phyloP scores from a whole-genome alignment of 2,113 vertebrate genomes.

The Falco punctatus region DNA sequence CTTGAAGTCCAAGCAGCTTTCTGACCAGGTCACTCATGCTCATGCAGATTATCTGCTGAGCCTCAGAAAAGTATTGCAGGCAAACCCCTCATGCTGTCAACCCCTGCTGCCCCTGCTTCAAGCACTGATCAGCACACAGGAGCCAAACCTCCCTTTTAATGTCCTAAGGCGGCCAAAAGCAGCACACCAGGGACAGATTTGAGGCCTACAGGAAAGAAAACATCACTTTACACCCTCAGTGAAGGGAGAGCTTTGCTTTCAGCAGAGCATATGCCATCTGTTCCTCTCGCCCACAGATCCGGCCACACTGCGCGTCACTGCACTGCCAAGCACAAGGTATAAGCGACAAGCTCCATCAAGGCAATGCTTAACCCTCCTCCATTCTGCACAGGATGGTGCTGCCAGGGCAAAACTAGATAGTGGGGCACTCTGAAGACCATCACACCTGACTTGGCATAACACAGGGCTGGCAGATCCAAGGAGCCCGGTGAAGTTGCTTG shows the following conservation, averaged over 20 bases:
- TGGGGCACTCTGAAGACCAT: rapidly evolving
- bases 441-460: rapidly evolving
- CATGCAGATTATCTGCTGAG: not conserved
- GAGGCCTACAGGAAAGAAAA: not conserved
- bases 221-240: not conserved
- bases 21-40: not conserved
- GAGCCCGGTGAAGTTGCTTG: rapidly evolving
- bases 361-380: not conserved
- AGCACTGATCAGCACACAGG: not conserved
- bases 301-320: not conserved
- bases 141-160: not conserved
- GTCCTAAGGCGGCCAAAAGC: not conserved
- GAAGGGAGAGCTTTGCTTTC: conserved; percentile 14
- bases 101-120: not conserved
- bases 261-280: conserved; percentile 46
- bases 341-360: not conserved
- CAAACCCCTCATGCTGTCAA: rapidly evolving
- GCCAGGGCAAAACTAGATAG: not conserved
- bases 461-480: not conserved
- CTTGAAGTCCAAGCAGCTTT: not conserved
- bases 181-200: not conserved
- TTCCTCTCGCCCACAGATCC: conserved; percentile 28
- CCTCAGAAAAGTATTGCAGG: not conserved
- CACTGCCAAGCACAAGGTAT: not conserved
- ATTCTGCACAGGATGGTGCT: not conserved